Conservation (phyloP, 64 coral and sea anemone species). For the Platygyra sinensis region DNA sequence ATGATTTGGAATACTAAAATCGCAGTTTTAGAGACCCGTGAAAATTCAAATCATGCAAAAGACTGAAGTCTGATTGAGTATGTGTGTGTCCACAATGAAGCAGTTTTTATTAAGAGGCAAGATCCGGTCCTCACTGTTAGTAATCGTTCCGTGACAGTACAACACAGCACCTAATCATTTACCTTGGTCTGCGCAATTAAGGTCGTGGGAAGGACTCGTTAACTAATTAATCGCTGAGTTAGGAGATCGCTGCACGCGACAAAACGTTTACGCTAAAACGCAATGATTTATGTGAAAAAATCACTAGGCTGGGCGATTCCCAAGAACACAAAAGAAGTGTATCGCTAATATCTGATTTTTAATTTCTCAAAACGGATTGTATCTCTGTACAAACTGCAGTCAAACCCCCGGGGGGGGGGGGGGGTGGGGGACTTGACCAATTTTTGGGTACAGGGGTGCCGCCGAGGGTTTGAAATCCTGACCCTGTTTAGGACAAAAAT, state of each 20-base stretch:
- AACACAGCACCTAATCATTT: background rate
- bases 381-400: background rate
- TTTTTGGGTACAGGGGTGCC: no score
- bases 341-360: background rate
- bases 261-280: background rate
- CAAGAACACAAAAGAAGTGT: background rate
- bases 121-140: background rate
- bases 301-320: background rate
- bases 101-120: background rate
- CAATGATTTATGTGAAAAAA: background rate
- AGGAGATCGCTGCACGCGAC: background rate
- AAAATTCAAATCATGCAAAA: background rate
- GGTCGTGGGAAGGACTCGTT: background rate
- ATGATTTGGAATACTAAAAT: no score
- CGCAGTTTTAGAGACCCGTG: no score
- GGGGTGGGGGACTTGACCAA: no score
- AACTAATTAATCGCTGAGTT: background rate
- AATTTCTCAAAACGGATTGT: background rate
- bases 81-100: background rate
- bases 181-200: background rate
- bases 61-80: no score
- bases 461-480: no score
- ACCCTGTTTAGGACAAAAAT: no score
- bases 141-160: background rate
- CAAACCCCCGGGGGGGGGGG: no score